phyloP scores from a whole-genome alignment of 2,113 vertebrate species.

The Anser cygnoides region DNA sequence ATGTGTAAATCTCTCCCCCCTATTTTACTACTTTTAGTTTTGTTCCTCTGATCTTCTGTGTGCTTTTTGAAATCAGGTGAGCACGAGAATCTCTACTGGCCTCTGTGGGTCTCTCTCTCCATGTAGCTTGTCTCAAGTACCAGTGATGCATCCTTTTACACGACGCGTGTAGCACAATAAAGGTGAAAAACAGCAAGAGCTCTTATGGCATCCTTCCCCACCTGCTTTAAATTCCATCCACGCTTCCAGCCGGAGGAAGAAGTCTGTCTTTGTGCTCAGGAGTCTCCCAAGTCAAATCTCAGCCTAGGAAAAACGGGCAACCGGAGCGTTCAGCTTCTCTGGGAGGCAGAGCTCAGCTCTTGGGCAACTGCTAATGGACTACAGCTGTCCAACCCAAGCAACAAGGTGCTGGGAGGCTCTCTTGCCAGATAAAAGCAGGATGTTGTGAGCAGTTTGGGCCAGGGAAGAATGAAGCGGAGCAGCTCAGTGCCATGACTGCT shows the following conservation, averaged over 20 bases:
- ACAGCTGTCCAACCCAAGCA: not conserved
- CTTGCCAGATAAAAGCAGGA: not conserved
- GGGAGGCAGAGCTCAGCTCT: constrained; percentile 13
- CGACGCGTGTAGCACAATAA: accelerated
- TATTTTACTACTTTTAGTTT: not conserved
- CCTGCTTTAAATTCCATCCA: constrained; percentile 29
- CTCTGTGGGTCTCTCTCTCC: not conserved
- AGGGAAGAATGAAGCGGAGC: not conserved
- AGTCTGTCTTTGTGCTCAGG: not conserved
- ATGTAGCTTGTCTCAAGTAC: not conserved
- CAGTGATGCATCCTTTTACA: not conserved
- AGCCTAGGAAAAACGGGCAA: not conserved
- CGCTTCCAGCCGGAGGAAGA: not conserved
- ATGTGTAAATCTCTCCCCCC: not conserved
- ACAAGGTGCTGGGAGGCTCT: not conserved
- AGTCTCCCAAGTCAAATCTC: not conserved
- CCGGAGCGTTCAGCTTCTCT: not conserved
- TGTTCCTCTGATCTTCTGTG: not conserved
- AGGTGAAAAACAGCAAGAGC: not conserved
- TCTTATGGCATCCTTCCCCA: not conserved
- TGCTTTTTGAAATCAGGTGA: not conserved
- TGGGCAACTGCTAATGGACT: not conserved
- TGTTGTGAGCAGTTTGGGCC: not conserved
- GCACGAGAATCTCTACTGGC: not conserved
- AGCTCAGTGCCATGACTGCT: not conserved